Evolutionary conservation across 2,113 vertebrate genomes (phyloP).

Genomic region (Dinomys branickii): DNA sequence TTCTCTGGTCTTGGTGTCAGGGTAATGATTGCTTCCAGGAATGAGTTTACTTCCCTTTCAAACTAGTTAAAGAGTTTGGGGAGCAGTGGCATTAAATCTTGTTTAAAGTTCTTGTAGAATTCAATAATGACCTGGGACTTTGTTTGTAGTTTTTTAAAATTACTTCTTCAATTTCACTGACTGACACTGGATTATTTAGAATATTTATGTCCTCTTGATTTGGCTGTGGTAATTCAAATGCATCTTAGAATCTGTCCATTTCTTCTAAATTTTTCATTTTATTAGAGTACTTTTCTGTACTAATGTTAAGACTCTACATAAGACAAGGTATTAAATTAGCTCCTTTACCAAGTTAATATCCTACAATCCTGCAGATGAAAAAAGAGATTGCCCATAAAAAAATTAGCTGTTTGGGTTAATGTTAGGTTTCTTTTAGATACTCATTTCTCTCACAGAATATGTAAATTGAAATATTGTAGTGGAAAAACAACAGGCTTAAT

Average conservation of each 20-base stretch:
- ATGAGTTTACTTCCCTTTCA: neutral
- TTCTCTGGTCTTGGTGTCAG: neutral
- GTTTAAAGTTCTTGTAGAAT: neutral
- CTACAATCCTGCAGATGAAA: neutral
- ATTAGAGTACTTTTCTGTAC: neutral
- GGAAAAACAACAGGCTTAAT: neutral
- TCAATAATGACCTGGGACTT: neutral
- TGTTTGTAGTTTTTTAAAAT: neutral
- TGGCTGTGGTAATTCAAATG: neutral
- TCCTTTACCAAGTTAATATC: neutral
- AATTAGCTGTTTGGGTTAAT: neutral
- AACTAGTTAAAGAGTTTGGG: neutral
- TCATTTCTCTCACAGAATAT: neutral
- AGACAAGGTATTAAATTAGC: neutral
- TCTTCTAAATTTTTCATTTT: neutral
- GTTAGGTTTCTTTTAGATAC: neutral
- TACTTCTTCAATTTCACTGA: neutral
- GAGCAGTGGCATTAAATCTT: neutral
- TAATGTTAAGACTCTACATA: neutral
- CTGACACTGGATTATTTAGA: neutral
- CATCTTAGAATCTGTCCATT: neutral
- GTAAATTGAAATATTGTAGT: neutral
- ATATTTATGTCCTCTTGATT: neutral
- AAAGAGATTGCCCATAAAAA: neutral
- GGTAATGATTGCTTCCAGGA: neutral